Conservation (phyloP, 2,888 invertebrate species). For the Linnaemya tessellans region DNA sequence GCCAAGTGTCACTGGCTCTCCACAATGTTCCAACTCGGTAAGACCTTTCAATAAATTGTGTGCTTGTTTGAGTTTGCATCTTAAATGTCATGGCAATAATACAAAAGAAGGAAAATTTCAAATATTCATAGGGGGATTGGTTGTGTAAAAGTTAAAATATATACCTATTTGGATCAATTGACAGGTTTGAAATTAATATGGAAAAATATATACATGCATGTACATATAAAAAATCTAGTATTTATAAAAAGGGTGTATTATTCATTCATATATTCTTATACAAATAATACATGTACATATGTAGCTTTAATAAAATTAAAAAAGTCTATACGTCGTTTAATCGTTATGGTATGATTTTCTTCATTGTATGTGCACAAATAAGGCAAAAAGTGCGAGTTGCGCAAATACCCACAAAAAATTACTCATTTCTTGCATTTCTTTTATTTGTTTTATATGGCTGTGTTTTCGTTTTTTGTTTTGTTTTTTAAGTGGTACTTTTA, state of each 20-base stretch:
- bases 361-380: slow-evolving; percentile 74
- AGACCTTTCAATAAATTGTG: slow-evolving; percentile 73
- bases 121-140: not conserved
- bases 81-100: slow-evolving; percentile 65
- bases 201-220: not conserved
- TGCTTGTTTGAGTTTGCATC: slow-evolving; percentile 25
- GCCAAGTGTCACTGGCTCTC: slow-evolving; percentile 88
- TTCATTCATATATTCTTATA: slow-evolving; percentile 43
- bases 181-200: slow-evolving; percentile 1
- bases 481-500: slow-evolving; percentile 37
- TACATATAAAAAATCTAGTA: slow-evolving; percentile 8
- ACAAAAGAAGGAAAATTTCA: slow-evolving; percentile 1
- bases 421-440: slow-evolving; percentile 74
- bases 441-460: slow-evolving; percentile 48
- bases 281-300: not conserved
- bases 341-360: slow-evolving; percentile 65
- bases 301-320: slow-evolving; percentile 47
- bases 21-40: slow-evolving; percentile 83
- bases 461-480: slow-evolving; percentile 66
- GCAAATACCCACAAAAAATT: slow-evolving; percentile 74
- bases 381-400: slow-evolving; percentile 75
- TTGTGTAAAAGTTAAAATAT: not conserved
- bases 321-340: slow-evolving; percentile 40
- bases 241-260: slow-evolving; percentile 65
- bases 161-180: not conserved